Percentiles rank a stretch among this genome's conserved stretches.
Conservation (phyloP, 1,140 invertebrate species). For the Penaeus vannamei region DNA sequence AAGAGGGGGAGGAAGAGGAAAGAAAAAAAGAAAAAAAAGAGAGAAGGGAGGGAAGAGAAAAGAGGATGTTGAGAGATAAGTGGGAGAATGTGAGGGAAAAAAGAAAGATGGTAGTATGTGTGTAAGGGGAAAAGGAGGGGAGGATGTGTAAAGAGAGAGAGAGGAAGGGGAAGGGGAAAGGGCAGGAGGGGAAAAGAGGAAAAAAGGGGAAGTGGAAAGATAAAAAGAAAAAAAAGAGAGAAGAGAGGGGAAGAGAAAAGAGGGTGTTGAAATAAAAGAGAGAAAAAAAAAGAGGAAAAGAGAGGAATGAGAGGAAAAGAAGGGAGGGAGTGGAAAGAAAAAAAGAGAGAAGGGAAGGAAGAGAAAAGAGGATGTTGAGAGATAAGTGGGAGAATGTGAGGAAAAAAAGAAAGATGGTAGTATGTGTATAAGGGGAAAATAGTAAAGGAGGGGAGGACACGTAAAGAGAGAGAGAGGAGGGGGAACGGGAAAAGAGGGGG, state of each 20-base stretch:
- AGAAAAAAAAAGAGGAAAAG: not conserved
- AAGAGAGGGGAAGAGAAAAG: no score
- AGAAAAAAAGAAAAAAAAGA: not conserved
- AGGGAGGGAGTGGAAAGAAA: no score
- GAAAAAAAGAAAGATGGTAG: no score
- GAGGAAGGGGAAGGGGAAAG: no score
- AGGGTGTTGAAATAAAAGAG: no score
- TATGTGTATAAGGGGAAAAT: not conserved
- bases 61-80: slow-evolving; percentile 1
- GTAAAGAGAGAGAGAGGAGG: not conserved
- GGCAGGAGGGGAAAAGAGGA: no score
- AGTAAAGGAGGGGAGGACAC: not conserved
- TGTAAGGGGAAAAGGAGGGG: not conserved
- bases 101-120: no score
- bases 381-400: no score
- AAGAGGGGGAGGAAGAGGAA: not conserved
- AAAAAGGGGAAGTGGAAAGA: not conserved
- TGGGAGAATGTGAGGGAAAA: not conserved
- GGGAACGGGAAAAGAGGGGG: not conserved
- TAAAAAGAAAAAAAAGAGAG: not conserved
- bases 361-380: no score
- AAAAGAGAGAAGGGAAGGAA: no score
- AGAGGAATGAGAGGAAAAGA: not conserved
- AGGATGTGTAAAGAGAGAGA: not conserved
- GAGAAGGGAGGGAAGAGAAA: not conserved